phyloP scores from a whole-genome alignment of 2,797 vertebrate genomes.

The Acipenser ruthenus region DNA sequence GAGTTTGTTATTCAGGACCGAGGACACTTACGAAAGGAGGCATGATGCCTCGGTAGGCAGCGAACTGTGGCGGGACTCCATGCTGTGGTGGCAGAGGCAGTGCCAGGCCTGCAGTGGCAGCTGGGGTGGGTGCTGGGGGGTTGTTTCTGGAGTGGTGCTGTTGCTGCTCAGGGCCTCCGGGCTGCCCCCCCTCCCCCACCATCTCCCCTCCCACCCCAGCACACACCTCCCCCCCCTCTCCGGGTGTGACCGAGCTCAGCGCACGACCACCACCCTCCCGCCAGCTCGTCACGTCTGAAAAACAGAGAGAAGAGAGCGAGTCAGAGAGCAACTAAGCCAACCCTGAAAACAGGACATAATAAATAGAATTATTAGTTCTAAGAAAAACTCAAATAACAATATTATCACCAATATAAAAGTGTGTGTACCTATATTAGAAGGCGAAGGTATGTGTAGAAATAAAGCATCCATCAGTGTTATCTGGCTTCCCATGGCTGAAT shows the following conservation, averaged over 20 bases:
- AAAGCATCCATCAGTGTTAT: too few relatives aligned
- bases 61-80: constrained; percentile 72
- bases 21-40: constrained; percentile 76
- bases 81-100: constrained; percentile 57
- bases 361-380: too few relatives aligned
- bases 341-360: too few relatives aligned
- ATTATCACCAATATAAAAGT: too few relatives aligned
- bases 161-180: constrained; percentile 38
- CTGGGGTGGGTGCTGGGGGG: constrained; percentile 62
- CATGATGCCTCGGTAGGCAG: constrained; percentile 81
- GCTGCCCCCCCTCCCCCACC: constrained; percentile 59
- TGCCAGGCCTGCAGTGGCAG: constrained; percentile 61
- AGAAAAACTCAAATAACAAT: too few relatives aligned
- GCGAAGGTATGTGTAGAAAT: too few relatives aligned
- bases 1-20: too few relatives aligned
- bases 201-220: constrained; percentile 63
- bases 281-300: constrained; percentile 80
- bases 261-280: constrained; percentile 87
- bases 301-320: neutral
- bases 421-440: too few relatives aligned
- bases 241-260: constrained; percentile 61
- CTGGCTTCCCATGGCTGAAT: too few relatives aligned
- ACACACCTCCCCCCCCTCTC: constrained; percentile 69
- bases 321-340: neutral
- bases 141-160: constrained; percentile 43